Evolutionary conservation across 2,797 vertebrate species (phyloP), one percentile per base, ranked within the genome.

Genomic region (Oreochromis mossambicus): DNA sequence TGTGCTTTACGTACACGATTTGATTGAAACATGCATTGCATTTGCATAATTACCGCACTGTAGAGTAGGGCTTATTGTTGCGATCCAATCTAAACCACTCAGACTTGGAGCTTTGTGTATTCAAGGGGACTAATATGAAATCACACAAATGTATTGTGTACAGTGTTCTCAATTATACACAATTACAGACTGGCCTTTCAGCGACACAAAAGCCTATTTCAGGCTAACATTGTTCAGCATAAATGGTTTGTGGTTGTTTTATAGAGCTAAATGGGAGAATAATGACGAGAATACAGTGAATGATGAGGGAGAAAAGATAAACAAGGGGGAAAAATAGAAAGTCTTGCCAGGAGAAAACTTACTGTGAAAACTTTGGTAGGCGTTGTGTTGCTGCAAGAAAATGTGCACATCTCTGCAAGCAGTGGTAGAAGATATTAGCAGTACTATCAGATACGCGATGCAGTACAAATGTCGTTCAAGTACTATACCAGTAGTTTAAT

Each of bases 11-110:
- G 89, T 93, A 92, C 91, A 93, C 70, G 50, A 89, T 92, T 94
- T 92, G 91, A 94, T 95, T 94, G 93, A 95, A 95, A 94, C 87
- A 88, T 90, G 93, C 94, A 94, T 91, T 82, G 17, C 86, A 94
- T 95, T 95, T 94, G 87, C 93, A 95, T 95, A 95, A 95, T 95
- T 93, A 92, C 89, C 87, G 54, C 61, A 13, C 78, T 84, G 90
- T 89, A 81, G 93, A 94, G 89, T 91, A 80, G 88, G 80, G 89
- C 90, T 94, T 94, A 94, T 94, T 94, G 92, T 95, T 92, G 82
- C 88, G 84, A 95, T 95, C 90, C 94, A 94, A 92, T 95, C 94
- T 91, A 81, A 94, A 93, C 91, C 94, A 94, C 94, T 95, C 92
- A 94, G 89, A 91, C 89, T 93, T 84, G 82, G 81, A 89, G 93